A percentile compares a stretch with the other conserved stretches of the same genome.
Conservation (phyloP, 2,888 invertebrate genomes). For the Pedicia rivosa region DNA sequence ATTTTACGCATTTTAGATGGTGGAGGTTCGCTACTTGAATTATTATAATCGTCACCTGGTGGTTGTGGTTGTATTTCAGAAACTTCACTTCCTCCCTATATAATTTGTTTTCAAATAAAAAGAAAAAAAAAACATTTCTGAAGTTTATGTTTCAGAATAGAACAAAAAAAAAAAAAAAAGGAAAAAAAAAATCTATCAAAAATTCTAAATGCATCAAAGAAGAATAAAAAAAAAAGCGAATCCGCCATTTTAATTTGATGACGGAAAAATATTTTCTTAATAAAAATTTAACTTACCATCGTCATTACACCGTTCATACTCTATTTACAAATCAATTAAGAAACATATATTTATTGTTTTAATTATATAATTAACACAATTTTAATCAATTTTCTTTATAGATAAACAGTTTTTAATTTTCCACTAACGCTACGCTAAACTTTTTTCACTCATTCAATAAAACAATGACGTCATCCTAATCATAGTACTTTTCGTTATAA, state of each 20-base stretch:
- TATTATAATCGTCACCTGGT: conserved; percentile 8
- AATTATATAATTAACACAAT: no score
- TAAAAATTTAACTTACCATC: conserved; percentile 8
- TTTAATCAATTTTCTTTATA: no score
- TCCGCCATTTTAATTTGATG: conserved; percentile 8
- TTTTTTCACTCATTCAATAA: no score
- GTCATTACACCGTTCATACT: conserved; percentile 11
- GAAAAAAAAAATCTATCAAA: background rate
- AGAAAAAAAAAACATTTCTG: background rate
- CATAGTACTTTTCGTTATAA: no score
- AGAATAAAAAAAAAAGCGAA: background rate
- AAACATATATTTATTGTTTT: no score
- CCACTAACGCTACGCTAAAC: no score
- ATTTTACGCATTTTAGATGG: conserved; percentile 10
- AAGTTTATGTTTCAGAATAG: background rate
- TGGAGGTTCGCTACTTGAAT: conserved; percentile 7
- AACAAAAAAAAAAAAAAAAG: background rate
- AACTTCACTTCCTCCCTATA: conserved; percentile 10
- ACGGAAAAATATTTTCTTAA: background rate
- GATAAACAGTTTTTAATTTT: no score
- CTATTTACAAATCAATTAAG: no score
- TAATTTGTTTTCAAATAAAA: background rate
- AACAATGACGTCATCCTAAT: no score
- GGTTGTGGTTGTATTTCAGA: conserved; percentile 7
- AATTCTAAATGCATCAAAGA: background rate